Base-by-base conservation (phyloP, 2,888 invertebrate genomes). In the Hydriomena furcata region DNA sequence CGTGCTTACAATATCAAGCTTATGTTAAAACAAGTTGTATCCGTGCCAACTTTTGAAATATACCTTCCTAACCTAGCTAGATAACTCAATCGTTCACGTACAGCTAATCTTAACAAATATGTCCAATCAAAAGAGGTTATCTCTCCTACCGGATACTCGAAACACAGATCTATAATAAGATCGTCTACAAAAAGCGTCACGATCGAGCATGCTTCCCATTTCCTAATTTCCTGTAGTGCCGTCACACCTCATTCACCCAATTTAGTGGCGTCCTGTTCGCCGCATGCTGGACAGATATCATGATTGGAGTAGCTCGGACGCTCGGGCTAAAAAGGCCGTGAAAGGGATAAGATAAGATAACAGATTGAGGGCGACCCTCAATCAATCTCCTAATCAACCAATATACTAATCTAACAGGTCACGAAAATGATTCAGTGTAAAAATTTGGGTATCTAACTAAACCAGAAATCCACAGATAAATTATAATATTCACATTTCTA, bases 151-250 rank as follows among this genome's bases (percentile, higher is more conserved):
- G 61, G 61, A 61, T 55, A 49, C 51, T 34, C 49, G 36, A 41
- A 51, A 44, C 35, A 54, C 61, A 52, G 58, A 46, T 60, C 66
- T 57, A 60, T 63, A 67, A 63, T 64, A 66, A 63, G 61, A 60
- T 45, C 49, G 49, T 51, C 47, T 48, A 61, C 63, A 65, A 60
- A 61, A 65, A 63, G 55, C 56, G 60, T 49, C 56, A 52, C 59
- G 36, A 52, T 56, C 41, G 53, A 55, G 59, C 55, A 63, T 64
- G 73, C 75, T 77, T 77, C 76, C 75, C 73, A 75, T 81, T 84
- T 81, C 81, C 80, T 81, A 80, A 82, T 80, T 82, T 80, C 84
- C 84, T 78, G 78, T 63, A 53, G 57, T 51, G 60, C 40, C 59
- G 67, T 79, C 76, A 72, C 74, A 76, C 76, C 73, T 74, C 72